Evolutionary conservation across 2,113 vertebrate genomes (phyloP).

Genomic region (Oceanites oceanicus): DNA sequence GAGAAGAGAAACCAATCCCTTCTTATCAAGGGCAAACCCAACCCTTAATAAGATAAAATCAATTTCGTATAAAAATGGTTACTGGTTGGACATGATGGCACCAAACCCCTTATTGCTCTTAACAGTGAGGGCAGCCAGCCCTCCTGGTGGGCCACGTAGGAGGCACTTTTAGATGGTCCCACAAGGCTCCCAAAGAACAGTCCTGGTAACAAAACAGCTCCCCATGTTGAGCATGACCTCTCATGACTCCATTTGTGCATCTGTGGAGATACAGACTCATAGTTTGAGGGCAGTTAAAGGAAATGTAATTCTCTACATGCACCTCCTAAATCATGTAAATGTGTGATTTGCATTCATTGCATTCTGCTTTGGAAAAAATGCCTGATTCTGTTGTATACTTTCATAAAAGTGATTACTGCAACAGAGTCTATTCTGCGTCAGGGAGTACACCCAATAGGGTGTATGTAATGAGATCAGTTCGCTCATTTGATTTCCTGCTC

Average conservation of each 20-base stretch:
- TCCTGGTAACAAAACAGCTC: accelerated
- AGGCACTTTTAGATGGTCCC: neutral
- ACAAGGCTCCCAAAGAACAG: neutral
- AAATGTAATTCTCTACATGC: neutral
- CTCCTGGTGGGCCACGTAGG: accelerated
- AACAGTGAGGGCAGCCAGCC: neutral
- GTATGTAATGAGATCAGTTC: neutral
- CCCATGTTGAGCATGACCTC: accelerated
- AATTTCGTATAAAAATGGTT: neutral
- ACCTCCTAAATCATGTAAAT: neutral
- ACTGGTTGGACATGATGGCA: neutral
- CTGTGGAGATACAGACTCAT: neutral
- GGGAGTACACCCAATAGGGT: neutral
- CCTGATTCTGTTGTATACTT: neutral
- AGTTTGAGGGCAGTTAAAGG: neutral
- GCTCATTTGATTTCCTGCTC: neutral
- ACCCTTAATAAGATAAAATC: neutral
- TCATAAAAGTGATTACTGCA: neutral
- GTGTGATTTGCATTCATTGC: neutral
- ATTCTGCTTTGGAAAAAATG: neutral
- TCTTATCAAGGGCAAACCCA: neutral
- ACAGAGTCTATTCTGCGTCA: neutral
- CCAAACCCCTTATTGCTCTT: neutral
- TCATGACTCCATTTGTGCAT: accelerated
- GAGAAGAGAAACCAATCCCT: neutral